These are phyloP conservation scores for Phengaris alcon DNA, from an alignment of 2,888 invertebrate genomes.

Conservation along the genomic window DNA sequence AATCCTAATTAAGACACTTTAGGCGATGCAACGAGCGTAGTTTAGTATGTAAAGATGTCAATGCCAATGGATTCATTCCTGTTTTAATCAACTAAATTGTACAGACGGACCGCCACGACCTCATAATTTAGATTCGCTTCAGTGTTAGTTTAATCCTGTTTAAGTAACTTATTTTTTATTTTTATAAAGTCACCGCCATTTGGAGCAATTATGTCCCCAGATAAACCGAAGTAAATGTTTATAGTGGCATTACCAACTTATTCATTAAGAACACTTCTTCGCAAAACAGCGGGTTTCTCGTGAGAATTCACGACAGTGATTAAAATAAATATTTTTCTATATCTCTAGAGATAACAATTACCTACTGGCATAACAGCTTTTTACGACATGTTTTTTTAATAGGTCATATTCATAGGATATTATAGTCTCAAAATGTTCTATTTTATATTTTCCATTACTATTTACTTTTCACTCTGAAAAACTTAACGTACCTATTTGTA, in stretches of 20 bases:
- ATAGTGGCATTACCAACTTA: not conserved
- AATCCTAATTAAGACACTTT: not conserved
- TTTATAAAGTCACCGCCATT: constrained; percentile 14
- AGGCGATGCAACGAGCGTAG: not conserved
- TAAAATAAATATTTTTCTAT: not conserved
- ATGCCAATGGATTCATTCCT: constrained; percentile 27
- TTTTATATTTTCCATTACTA: no score
- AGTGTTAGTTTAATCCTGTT: constrained; percentile 14
- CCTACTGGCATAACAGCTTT: not conserved
- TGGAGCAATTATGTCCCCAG: not conserved
- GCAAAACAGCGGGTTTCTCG: constrained; percentile 4
- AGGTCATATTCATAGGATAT: no score
- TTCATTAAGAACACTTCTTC: constrained; percentile 5
- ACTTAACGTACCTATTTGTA: no score
- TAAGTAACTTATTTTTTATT: constrained; percentile 18
- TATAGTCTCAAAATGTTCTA: no score
- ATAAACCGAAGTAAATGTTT: constrained; percentile 8
- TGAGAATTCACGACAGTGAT: not conserved
- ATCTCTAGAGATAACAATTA: not conserved
- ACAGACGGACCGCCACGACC: constrained; percentile 15
- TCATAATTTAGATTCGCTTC: constrained; percentile 24
- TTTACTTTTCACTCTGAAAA: no score
- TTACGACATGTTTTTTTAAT: not conserved
- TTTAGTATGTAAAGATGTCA: constrained; percentile 27
- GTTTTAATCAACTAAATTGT: constrained; percentile 28